Evolutionary conservation across 1,140 invertebrate genomes (phyloP), one percentile per base, ranked within the genome.

Genomic region (Atta texana): DNA sequence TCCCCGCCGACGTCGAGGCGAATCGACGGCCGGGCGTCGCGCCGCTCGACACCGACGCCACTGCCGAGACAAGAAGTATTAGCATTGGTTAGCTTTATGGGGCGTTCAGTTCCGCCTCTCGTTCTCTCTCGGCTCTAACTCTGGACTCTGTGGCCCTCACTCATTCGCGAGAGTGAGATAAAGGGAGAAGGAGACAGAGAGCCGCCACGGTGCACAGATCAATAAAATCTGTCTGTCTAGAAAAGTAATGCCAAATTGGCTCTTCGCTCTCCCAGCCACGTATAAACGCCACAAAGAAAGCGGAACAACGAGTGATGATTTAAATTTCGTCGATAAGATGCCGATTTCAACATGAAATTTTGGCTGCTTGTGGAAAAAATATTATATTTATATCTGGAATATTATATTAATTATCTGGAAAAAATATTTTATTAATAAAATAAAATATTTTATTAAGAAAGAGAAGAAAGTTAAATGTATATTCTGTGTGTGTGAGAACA

Each of bases 11-110:
- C 59, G 53, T 12, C 80, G 31, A n/a, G n/a, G 49, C 24, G 51
- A 39, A 49, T 86, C 51, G 69, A 57, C 74, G 63, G 51, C 3
- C 55, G 31, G 49, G 24, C 75, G 88, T 89, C 91, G 84, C 49
- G 63, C 3, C 82, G 82, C 51, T 59, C 69, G 44, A 69, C 80
- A 91, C 88, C 75, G 90, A 93, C 94, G 94, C 94, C 93, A 92
- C 91, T 94, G 94, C 92, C 89, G 92, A 93, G 93, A 94, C 92
- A 90, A 93, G 94, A 94, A 93, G 93, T 95, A 95, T 95, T 95
- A 95, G 95, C 95, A 95, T 95, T 95, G 95, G 94, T 95, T 95
- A 95, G 94, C 94, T 95, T 95, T 95, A 95, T 95, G 94, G 94
- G 93, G 94, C 95, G 94, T 95, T 95, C 95, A 95, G 92, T 95